Percentiles rank a stretch among this genome's conserved stretches.
Evolutionary conservation across 2,113 vertebrate genomes (phyloP).

Genomic region (Platysternon megacephalum): DNA sequence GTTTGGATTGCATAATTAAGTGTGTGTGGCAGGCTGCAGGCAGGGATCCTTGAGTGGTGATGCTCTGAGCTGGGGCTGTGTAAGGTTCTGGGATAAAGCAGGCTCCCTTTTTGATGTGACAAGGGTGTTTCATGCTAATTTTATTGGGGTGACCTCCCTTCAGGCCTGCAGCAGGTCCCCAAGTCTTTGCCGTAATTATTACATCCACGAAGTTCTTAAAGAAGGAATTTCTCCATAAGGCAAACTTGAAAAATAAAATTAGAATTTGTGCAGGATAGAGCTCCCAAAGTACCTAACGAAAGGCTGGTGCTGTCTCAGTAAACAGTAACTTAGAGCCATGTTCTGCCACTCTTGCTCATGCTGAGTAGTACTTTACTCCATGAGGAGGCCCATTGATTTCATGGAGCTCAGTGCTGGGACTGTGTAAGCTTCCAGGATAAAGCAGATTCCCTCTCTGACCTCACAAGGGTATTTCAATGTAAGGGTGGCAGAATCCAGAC

Average conservation of each 20-base stretch:
- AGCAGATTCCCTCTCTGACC: not conserved
- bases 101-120: not conserved
- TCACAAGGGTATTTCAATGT: not conserved
- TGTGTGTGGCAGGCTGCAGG: not conserved
- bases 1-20: not conserved
- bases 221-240: not conserved
- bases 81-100: not conserved
- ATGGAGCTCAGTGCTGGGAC: not conserved
- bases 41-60: not conserved
- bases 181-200: not conserved
- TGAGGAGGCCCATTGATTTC: not conserved
- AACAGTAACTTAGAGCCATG: not conserved
- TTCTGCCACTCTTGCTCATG: not conserved
- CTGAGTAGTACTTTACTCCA: not conserved
- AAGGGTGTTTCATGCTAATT: not conserved
- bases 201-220: not conserved
- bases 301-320: not conserved
- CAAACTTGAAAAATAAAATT: not conserved
- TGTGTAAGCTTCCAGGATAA: not conserved
- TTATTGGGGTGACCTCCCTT: not conserved
- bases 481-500: not conserved
- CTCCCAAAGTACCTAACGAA: not conserved
- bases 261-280: not conserved
- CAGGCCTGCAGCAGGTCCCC: not conserved
- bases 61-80: not conserved